Evolutionary conservation across 2,797 vertebrate genomes (phyloP), one percentile per base, ranked within the genome.

Genomic region (Crenuchus spilurus): DNA sequence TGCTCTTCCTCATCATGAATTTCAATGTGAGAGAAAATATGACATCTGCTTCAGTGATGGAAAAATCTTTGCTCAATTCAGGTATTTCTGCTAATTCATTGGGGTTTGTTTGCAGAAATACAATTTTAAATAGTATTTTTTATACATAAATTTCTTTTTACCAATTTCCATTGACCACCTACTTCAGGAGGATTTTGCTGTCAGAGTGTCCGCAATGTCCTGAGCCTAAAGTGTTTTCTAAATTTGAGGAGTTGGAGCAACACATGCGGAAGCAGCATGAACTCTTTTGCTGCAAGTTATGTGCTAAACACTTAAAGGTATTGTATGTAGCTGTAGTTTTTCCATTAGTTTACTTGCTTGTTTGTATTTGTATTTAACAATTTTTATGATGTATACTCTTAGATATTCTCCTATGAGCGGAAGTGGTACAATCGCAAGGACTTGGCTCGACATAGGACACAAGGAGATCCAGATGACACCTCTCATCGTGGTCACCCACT

Each of bases 391-490:
- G 7, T 3, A 44, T 20, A 4, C 39, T 3, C 41, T 6, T 87
- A 99, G 98, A 96, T 99, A 73, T 99, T 99, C 71, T 95, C 95
- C 0, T 88, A 96, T 0, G 97, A 99, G 78, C 90, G 96, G 41
- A 97, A 97, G 42, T 99, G 98, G 98, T 99, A 99, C 57, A 96
- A 93, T 8, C 93, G 98, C 2, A 98, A 96, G 87, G 97, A 99
- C 54, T 91, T 99, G n/a, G 98, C 97, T 0, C 93, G 96, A 0
- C 98, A 99, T 82, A 86, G 97, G 72, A 95, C 94, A 14, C 96
- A 97, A 0, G 98, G 98, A 3, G 98, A 99, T 77, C 97, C 97
- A 0, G 97, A 99, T 0, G 96, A 99, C 88, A 99, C 97, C 0
- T 99, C 97, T 0, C 97, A 99, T 83, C 90, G 97, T 0, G 98